A percentile compares a stretch with the other conserved stretches of the same genome.
Evolutionary conservation across 2,113 vertebrate species (phyloP).

Genomic region (Helogale parvula): DNA sequence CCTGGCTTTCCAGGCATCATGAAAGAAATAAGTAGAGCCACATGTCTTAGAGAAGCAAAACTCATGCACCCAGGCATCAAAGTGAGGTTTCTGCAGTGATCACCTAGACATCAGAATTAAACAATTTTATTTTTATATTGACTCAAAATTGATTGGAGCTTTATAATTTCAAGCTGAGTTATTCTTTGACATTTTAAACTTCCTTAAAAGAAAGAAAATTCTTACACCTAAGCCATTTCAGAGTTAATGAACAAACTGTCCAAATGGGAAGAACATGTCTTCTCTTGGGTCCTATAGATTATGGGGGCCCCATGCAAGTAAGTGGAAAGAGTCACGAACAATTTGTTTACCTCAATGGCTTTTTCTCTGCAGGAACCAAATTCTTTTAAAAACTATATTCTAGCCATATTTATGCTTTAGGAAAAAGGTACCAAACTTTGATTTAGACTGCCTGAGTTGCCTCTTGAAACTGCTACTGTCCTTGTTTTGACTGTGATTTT

Average conservation of each 20-base stretch:
- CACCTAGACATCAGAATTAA: neutral
- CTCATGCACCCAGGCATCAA: neutral
- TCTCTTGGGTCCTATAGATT: neutral
- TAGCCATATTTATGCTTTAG: neutral
- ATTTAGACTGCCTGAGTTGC: neutral
- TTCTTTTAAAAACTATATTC: neutral
- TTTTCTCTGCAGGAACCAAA: neutral
- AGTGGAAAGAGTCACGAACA: neutral
- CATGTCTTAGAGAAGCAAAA: neutral
- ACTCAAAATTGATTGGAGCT: neutral
- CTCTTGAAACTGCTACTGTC: neutral
- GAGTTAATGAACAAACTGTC: neutral
- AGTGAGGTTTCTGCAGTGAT: neutral
- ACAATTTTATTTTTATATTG: neutral
- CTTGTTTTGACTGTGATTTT: neutral
- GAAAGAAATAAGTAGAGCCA: neutral
- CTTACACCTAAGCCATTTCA: neutral
- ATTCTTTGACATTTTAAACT: constrained; percentile 47
- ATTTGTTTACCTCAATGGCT: neutral
- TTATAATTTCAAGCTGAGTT: constrained; percentile 49
- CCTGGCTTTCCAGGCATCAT: neutral
- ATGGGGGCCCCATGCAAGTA: neutral
- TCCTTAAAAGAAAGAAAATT: neutral
- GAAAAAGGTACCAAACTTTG: neutral
- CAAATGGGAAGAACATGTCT: neutral